phyloP scores from a whole-genome alignment of 1,140 invertebrate genomes.

The Nasonia vitripennis region DNA sequence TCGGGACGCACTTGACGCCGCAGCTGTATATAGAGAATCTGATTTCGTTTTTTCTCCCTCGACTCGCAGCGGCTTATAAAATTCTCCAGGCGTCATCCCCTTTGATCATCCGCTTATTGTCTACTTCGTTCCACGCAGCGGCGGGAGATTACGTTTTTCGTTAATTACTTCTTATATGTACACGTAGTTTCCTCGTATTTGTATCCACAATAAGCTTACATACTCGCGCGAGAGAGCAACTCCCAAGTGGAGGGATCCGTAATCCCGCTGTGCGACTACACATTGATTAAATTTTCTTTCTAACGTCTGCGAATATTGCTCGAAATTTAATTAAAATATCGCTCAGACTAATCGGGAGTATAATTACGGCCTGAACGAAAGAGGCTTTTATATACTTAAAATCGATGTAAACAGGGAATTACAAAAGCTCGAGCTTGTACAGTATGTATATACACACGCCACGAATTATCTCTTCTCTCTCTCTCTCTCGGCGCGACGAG shows the following conservation, averaged over 20 bases:
- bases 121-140: too few relatives aligned
- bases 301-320: not conserved
- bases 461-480: not conserved
- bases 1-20: not conserved
- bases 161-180: not conserved
- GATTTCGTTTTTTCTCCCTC: not conserved
- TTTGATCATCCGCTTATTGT: too few relatives aligned
- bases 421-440: not conserved
- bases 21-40: not conserved
- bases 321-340: slow-evolving; percentile 15
- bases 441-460: not conserved
- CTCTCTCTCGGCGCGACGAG: too few relatives aligned
- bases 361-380: not conserved
- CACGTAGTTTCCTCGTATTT: not conserved
- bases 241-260: not conserved
- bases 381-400: not conserved
- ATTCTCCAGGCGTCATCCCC: too few relatives aligned
- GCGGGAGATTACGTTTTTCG: not conserved
- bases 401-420: slow-evolving; percentile 3
- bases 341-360: not conserved
- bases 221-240: not conserved
- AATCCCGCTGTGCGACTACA: not conserved
- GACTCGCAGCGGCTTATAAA: not conserved
- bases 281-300: not conserved
- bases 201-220: not conserved